Evolutionary conservation across 2,797 vertebrate genomes (phyloP), one percentile per base, ranked within the genome.

Genomic region (Chloroceryle inda): DNA sequence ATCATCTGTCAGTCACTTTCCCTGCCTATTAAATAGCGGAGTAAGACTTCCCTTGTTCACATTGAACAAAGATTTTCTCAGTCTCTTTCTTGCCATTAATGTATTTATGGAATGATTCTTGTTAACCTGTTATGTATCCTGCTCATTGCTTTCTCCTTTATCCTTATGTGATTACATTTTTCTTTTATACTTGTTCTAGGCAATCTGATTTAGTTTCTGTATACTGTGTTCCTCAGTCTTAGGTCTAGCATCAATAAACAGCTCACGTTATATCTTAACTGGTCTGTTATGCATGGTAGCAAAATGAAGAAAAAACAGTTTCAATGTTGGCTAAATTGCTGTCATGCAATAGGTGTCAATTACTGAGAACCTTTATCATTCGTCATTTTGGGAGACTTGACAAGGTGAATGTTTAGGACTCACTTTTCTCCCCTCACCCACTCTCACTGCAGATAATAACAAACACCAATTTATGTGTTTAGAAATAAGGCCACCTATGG

Each of bases 291-390:
- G 40, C 50, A 50, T 29, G 45, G 61, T 38, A 80, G 74, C 21
- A 87, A 77, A 90, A 82, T 20, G 24, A 73, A 91, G 31, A 67
- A 59, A 74, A 94, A 96, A 91, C 83, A 82, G 42, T 42, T 92
- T 71, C 80, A 79, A n/a, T 76, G 93, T 93, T 91, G 63, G 29
- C 59, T 67, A 35, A 91, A 89, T 71, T 90, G 27, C 35, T 94
- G 49, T 69, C 2, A 12, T 82, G 47, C 45, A 76, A 3, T 29
- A 37, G 59, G 18, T 69, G 40, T 71, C 78, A 68, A 67, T 94
- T 71, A 31, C 56, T 58, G 44, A 24, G 15, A 89, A 64, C 19
- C 33, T 82, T 83, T 58, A 19, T 49, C 33, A 72, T 85, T 93
- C 76, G 78, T 86, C 31, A 40, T 91, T 94, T 88, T 55, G 59